Evolutionary conservation across 2,888 invertebrate species (phyloP).

Genomic region (Hoplodrina ambigua): DNA sequence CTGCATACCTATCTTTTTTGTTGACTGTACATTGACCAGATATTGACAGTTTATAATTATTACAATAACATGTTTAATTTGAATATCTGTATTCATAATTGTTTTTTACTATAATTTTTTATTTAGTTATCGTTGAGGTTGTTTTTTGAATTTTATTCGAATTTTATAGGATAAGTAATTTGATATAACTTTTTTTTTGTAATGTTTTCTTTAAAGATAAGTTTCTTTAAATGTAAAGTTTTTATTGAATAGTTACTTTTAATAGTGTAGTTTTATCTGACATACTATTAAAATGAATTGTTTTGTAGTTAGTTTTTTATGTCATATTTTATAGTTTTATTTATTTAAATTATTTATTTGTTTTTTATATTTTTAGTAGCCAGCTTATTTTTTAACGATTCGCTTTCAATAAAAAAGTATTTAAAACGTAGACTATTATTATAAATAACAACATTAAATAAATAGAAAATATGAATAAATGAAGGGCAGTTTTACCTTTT

Average conservation of each 20-base stretch:
- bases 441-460: background rate
- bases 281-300: background rate
- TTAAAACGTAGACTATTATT: background rate
- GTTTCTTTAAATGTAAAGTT: background rate
- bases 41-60: constrained; percentile 50
- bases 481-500: background rate
- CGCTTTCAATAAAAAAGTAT: too few relatives aligned
- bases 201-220: background rate
- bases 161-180: too few relatives aligned
- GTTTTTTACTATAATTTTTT: constrained; percentile 43
- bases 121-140: constrained; percentile 26
- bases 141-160: background rate
- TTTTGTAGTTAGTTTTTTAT: constrained; percentile 4
- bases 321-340: constrained; percentile 8
- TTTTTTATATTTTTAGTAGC: background rate
- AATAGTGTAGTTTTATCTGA: constrained; percentile 9
- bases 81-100: constrained; percentile 49
- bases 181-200: too few relatives aligned
- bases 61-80: constrained; percentile 48
- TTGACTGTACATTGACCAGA: constrained; percentile 32
- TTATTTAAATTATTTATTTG: background rate
- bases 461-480: background rate
- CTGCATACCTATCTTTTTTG: too few relatives aligned
- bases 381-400: background rate
- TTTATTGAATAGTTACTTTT: constrained; percentile 1